phyloP scores from a whole-genome alignment of 2,888 invertebrate species.

The Napeogenes inachia region DNA sequence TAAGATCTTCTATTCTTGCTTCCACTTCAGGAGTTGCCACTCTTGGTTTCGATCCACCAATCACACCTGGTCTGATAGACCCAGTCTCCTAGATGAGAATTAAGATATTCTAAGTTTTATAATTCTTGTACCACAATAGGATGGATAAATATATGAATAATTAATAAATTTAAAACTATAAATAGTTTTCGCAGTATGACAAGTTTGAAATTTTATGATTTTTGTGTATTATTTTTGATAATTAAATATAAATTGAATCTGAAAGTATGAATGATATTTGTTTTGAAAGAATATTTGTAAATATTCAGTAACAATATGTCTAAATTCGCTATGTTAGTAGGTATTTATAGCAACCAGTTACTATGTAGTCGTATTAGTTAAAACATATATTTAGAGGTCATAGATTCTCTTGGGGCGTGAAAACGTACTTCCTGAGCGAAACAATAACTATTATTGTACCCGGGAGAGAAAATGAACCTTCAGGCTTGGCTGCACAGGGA shows the following conservation, averaged over 20 bases:
- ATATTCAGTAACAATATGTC: no score
- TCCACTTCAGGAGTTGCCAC: constrained; percentile 97
- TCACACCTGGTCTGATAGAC: constrained; percentile 95
- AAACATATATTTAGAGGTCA: constrained; percentile 45
- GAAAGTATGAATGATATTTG: no score
- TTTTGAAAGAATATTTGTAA: no score
- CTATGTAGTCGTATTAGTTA: constrained; percentile 23
- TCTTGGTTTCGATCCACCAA: constrained; percentile 95
- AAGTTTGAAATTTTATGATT: no score
- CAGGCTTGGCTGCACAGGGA: constrained; percentile 63
- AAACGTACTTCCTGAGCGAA: constrained; percentile 68
- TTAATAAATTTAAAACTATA: no score
- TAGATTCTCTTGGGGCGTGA: constrained; percentile 56
- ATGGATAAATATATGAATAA: no score
- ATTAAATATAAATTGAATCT: no score
- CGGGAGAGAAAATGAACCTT: constrained; percentile 66
- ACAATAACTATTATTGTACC: constrained; percentile 66
- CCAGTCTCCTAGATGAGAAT: constrained; percentile 87
- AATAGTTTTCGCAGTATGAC: no score
- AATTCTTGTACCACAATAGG: background rate
- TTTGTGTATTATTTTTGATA: no score
- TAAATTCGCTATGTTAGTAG: background rate
- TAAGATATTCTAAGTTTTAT: constrained; percentile 7
- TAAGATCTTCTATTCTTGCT: constrained; percentile 91
- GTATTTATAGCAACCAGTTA: background rate